Evolutionary conservation across 2,113 vertebrate genomes (phyloP).

Genomic region (Nibea albiflora): DNA sequence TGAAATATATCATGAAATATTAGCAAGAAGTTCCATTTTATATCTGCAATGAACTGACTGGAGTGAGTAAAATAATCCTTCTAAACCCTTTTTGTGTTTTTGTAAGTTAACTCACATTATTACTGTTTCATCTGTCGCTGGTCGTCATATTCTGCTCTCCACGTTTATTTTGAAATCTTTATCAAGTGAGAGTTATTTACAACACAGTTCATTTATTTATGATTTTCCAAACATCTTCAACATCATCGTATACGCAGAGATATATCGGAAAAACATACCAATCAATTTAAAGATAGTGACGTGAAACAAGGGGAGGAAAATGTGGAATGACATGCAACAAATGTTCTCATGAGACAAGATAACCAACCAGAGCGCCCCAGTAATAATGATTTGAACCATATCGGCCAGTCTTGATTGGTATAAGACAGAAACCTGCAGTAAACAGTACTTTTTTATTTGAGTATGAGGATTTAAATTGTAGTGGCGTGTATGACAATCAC

Average conservation of each 20-base stretch:
- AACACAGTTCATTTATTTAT: not conserved
- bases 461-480: not conserved
- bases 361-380: not conserved
- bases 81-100: not conserved
- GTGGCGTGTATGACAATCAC: conserved; percentile 2
- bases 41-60: conserved; percentile 4
- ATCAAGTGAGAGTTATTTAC: not conserved
- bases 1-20: not conserved
- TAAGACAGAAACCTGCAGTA: not conserved
- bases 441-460: not conserved
- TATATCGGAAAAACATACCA: not conserved
- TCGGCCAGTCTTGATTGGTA: not conserved
- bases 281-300: not conserved
- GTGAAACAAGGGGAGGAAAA: not conserved
- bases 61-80: conserved; percentile 28
- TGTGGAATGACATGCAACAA: not conserved
- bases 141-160: not conserved
- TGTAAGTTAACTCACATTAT: not conserved
- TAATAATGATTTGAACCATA: not conserved
- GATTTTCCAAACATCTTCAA: not conserved
- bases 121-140: not conserved
- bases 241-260: not conserved
- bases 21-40: not conserved
- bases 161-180: not conserved
- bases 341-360: not conserved